Conservation (phyloP, 2,888 invertebrate genomes). For the Drosophila hamatofila region DNA sequence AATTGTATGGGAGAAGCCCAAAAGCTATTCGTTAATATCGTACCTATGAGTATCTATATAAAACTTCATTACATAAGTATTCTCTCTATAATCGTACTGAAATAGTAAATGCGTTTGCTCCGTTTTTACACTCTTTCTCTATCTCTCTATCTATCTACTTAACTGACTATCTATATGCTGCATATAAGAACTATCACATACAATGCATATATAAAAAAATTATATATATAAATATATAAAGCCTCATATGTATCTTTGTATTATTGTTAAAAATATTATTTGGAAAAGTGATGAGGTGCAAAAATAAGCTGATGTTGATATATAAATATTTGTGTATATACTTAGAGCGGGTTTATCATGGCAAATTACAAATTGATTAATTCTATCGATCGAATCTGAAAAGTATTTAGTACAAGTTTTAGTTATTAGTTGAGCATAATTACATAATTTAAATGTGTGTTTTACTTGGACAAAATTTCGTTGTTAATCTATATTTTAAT, state of each 20-base stretch:
- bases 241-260: constrained; percentile 43
- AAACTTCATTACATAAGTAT: constrained; percentile 47
- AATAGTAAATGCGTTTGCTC: constrained; percentile 49
- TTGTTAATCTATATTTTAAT: constrained; percentile 27
- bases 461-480: constrained; percentile 38
- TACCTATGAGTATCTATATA: constrained; percentile 40
- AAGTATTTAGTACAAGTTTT: constrained; percentile 53
- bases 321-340: constrained; percentile 37
- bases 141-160: constrained; percentile 17
- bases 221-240: constrained; percentile 16
- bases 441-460: constrained; percentile 24
- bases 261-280: constrained; percentile 41
- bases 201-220: constrained; percentile 19
- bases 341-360: constrained; percentile 32
- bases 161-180: constrained; percentile 30
- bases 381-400: constrained; percentile 27
- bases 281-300: constrained; percentile 13
- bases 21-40: constrained; percentile 41
- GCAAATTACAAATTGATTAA: constrained; percentile 23
- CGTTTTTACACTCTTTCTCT: constrained; percentile 36
- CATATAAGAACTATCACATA: constrained; percentile 38
- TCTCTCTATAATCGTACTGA: constrained; percentile 34
- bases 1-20: constrained; percentile 46
- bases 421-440: constrained; percentile 45
- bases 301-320: constrained; percentile 10